Percentiles rank a stretch among this genome's conserved stretches.
Evolutionary conservation across 1,140 invertebrate species (phyloP).

Genomic region (Ips nitidus): DNA sequence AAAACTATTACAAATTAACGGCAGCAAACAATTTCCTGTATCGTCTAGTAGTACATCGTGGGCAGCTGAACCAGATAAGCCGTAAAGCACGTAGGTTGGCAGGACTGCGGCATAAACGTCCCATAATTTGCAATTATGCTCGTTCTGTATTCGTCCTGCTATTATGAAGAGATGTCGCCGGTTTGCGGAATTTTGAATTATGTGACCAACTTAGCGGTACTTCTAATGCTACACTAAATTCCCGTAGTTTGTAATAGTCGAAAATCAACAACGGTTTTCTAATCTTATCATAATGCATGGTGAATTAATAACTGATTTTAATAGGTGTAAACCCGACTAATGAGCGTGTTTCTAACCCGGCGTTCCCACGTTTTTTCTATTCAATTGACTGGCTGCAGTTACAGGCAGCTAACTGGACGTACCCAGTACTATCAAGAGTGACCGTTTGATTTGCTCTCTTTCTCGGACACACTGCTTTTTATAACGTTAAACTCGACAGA

Average conservation of each 20-base stretch:
- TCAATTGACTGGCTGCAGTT: background rate
- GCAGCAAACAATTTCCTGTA: constrained; percentile 29
- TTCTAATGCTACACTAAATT: constrained; percentile 4
- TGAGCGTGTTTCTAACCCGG: background rate
- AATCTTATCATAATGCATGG: background rate
- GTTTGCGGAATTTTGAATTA: constrained; percentile 27
- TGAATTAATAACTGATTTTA: constrained; percentile 4
- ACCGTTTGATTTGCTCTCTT: constrained; percentile 2
- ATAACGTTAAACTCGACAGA: background rate
- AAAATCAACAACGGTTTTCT: background rate
- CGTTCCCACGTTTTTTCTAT: constrained; percentile 14
- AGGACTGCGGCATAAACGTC: constrained; percentile 48
- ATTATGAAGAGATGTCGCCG: constrained; percentile 47
- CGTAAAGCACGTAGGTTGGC: constrained; percentile 47
- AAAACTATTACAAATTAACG: constrained; percentile 29
- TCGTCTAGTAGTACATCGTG: constrained; percentile 44
- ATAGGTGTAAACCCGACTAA: constrained; percentile 10
- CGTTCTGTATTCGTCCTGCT: constrained; percentile 48
- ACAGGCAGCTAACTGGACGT: constrained; percentile 3
- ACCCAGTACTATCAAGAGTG: constrained; percentile 3
- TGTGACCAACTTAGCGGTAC: constrained; percentile 9
- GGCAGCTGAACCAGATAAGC: constrained; percentile 42
- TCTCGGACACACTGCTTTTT: constrained; percentile 2
- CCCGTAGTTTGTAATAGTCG: background rate
- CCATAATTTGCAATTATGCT: constrained; percentile 50